A percentile compares a stretch with the other conserved stretches of the same genome.
Conservation (phyloP, 1,140 invertebrate genomes). For the Drosophila watanabei region DNA sequence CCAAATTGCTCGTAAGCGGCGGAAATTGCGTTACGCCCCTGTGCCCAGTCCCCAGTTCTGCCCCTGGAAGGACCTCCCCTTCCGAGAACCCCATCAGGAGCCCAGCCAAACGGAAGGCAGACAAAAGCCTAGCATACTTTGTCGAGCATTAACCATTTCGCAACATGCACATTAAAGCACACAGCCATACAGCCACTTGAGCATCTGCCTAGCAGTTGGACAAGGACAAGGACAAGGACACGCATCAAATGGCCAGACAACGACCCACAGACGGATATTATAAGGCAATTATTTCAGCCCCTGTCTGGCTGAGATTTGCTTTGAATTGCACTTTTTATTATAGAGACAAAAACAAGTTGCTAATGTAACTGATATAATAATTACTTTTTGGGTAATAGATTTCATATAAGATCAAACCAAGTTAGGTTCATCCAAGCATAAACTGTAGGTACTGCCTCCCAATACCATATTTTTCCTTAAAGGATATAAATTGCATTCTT, state of each 20-base stretch:
- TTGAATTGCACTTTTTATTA: conserved; percentile 18
- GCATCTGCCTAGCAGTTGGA: conserved; percentile 11
- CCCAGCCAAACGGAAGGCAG: conserved; percentile 16
- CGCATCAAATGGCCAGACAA: conserved; percentile 38
- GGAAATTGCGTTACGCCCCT: conserved; percentile 56
- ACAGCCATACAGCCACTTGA: conserved; percentile 25
- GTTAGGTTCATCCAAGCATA: neutral
- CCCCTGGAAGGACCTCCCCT: neutral
- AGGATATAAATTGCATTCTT: conserved; percentile 49
- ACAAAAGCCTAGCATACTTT: conserved; percentile 52
- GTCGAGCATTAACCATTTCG: conserved; percentile 40
- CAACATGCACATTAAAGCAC: conserved; percentile 49
- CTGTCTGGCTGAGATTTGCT: conserved; percentile 21
- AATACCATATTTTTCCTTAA: conserved; percentile 16
- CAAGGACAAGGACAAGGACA: conserved; percentile 8
- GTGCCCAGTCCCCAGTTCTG: neutral
- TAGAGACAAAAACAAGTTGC: neutral
- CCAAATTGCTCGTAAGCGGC: conserved; percentile 70
- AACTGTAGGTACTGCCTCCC: neutral
- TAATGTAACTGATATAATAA: neutral
- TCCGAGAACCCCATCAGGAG: no score
- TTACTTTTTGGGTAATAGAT: neutral
- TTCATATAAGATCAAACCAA: neutral
- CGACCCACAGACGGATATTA: conserved; percentile 27
- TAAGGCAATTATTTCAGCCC: conserved; percentile 34